Base-by-base conservation (phyloP, 2,888 invertebrate genomes). In the Eupithecia exiguata region DNA sequence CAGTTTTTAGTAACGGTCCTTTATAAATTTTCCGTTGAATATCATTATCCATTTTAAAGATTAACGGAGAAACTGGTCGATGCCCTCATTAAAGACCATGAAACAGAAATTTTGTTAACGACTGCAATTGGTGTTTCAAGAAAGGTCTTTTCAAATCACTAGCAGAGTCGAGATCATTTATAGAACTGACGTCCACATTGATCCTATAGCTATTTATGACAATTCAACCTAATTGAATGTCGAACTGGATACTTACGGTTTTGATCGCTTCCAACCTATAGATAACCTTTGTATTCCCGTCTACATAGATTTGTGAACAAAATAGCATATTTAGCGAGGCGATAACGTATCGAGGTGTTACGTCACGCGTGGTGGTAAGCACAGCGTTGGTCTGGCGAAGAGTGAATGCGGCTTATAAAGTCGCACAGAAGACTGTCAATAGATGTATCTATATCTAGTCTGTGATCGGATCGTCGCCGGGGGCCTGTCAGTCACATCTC, bases 391-490 rank as follows among this genome's bases (percentile, higher is more conserved):
- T 80, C 81, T 84, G 84, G 85, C 81, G 83, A 84, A 84, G 84
- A 86, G 85, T 85, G 86, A 86, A 89, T 86, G 92, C 88, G 91
- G 87, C 91, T 76, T 76, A 73, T 71, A 76, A 76, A 76, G 76
- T 76, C 71, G 75, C 91, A 89, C 86, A 84, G 91, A 93, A 93
- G 92, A 92, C 93, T 93, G 92, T 92, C 90, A 87, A 89, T 93
- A 93, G 90, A 89, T 91, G 82, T 93, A 92, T 92, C 92, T 93
- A 93, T 93, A 92, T 93, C 93, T 94, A 94, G 93, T 93, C 93
- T 94, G 93, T 94, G 93, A 93, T 94, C 92, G 90, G 91, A 92
- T 89, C 89, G 91, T 92, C 93, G 93, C 93, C 93, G 93, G 93
- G 93, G 93, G 93, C 92, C 93, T 88, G 85, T 86, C 91, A 89